Evolutionary conservation across 2,888 invertebrate genomes (phyloP), one percentile per base, ranked within the genome.

Genomic region (Stenodera caucasica): DNA sequence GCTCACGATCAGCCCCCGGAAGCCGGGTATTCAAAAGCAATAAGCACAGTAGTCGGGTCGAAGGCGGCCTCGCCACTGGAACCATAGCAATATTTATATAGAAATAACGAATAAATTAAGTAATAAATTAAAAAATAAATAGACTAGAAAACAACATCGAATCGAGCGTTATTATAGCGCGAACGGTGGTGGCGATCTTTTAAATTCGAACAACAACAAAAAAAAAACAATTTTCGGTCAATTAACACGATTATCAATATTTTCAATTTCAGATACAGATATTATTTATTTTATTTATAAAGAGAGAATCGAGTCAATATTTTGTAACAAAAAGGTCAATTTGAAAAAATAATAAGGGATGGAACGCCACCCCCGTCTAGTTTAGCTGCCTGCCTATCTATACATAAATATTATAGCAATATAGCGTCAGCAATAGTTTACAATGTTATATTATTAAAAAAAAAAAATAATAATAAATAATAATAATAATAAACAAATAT

Each of bases 1-100:
- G 68, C 70, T 75, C 74, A 72, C 65, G 71, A 70, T 73, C 71
- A 69, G 70, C 72, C 75, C 76, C 76, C 78, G 78, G 78, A 75
- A 77, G 80, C 80, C 80, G 78, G 80, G 81, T 81, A 81, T 81
- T 81, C 81, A 79, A 80, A 81, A 81, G 81, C 81, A 81, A 81
- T 81, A 81, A 78, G 76, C 76, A 76, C 76, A 79, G 80, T 80
- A 79, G 79, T 74, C 75, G 77, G 75, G 70, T 71, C 70, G 68
- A 65, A 65, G 64, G 65, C 53, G 64, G 70, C 70, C 74, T 70
- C 63, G 68, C 73, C 74, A 77, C 77, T 76, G 75, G 76, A 80
- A 77, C 76, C 75, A 80, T 80, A 81, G 80, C 80, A 81, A 81
- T 81, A 81, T 79, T 77, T 76, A 77, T 67, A n/a, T n/a, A n/a